Conservation (phyloP, 2,888 invertebrate genomes). For the Ditylenchus weischeri region DNA sequence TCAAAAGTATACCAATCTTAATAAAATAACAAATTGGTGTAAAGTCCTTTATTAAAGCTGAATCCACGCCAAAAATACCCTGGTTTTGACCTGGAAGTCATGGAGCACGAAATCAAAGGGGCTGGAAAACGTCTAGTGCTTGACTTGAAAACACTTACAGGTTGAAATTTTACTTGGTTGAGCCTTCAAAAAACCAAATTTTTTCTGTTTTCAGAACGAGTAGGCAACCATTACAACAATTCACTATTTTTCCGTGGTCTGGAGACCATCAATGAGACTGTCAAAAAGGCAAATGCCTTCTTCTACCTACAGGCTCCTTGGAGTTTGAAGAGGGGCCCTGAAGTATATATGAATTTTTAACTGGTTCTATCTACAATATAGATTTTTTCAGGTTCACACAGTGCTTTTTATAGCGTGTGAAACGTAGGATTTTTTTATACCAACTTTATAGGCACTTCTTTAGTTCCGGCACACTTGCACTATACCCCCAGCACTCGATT, state of each 20-base stretch:
- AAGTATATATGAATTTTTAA: conserved; percentile 57
- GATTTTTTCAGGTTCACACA: background rate
- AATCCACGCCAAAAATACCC: conserved; percentile 38
- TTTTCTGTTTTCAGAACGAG: conserved; percentile 28
- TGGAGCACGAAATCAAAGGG: conserved; percentile 39
- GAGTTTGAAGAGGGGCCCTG: conserved; percentile 71
- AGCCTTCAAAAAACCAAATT: background rate
- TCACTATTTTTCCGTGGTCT: conserved; percentile 59
- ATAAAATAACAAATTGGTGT: too few species aligned
- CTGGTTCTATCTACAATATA: background rate
- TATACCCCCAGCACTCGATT: too few species aligned
- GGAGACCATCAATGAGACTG: conserved; percentile 72
- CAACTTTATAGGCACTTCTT: too few species aligned
- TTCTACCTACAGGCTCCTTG: conserved; percentile 84
- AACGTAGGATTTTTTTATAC: too few species aligned
- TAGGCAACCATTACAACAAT: conserved; percentile 40
- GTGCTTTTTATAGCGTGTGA: too few species aligned
- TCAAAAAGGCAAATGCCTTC: conserved; percentile 79
- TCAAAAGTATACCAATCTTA: too few species aligned
- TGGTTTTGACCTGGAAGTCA: conserved; percentile 35
- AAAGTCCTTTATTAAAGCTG: background rate
- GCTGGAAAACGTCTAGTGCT: conserved; percentile 30
- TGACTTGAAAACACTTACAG: conserved; percentile 30
- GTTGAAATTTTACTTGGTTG: conserved; percentile 23
- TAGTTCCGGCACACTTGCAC: too few species aligned